Conservation (phyloP, 2,113 vertebrate genomes). For the Sigmodon hispidus region DNA sequence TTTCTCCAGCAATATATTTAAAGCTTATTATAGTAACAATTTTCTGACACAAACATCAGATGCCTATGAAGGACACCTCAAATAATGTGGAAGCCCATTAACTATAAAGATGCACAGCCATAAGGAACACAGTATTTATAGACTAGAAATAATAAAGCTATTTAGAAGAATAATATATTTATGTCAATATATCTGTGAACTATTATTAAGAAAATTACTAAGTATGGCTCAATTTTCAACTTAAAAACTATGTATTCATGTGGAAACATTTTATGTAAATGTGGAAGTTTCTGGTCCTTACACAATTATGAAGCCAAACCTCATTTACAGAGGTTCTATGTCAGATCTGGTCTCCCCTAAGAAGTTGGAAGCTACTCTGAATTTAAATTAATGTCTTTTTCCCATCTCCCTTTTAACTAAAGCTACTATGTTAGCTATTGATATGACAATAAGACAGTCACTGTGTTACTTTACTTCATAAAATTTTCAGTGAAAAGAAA, state of each 20-base stretch:
- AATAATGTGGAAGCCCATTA: not conserved
- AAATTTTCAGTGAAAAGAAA: not conserved
- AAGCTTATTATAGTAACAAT: not conserved
- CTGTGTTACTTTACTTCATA: constrained; percentile 7
- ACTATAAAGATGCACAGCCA: not conserved
- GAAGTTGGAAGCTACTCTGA: not conserved
- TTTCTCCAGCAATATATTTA: not conserved
- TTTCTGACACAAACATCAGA: constrained; percentile 4
- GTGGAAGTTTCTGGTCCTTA: not conserved
- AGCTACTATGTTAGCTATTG: not conserved
- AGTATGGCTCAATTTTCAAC: not conserved
- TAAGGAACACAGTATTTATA: not conserved
- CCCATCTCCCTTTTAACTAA: not conserved
- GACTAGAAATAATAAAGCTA: not conserved
- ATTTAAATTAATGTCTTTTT: not conserved
- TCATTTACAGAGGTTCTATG: not conserved
- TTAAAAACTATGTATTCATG: not conserved
- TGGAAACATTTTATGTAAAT: not conserved
- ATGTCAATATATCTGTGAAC: not conserved
- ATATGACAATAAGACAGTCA: not conserved
- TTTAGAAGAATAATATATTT: constrained; percentile 7
- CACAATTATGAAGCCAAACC: not conserved
- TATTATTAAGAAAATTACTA: constrained; percentile 3
- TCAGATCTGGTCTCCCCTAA: not conserved
- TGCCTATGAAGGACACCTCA: not conserved